Evolutionary conservation across 2,797 vertebrate species (phyloP).

Genomic region (Dicrostonyx torquatus): DNA sequence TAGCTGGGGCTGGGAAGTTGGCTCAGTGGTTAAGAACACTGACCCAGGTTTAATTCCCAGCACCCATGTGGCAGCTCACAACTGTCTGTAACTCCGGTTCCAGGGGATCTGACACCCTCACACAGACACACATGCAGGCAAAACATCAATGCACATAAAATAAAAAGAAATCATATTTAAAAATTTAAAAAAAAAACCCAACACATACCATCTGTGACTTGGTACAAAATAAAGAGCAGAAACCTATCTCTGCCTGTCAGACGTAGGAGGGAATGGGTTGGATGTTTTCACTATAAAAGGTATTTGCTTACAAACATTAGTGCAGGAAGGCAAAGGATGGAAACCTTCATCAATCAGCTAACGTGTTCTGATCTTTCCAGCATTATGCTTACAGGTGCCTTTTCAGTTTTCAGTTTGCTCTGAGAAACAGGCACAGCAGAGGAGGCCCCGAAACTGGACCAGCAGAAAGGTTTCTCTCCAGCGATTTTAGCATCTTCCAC

Average conservation of each 20-base stretch:
- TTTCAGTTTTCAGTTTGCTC: constrained; percentile 28
- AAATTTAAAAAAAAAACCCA: neutral
- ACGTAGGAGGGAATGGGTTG: neutral
- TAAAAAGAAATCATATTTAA: neutral
- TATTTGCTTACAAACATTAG: constrained; percentile 4
- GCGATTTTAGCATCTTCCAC: neutral
- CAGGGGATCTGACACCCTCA: neutral
- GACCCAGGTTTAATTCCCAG: neutral
- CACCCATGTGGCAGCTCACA: neutral
- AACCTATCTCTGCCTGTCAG: neutral
- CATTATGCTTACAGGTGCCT: neutral
- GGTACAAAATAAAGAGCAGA: neutral
- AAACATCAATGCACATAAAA: neutral
- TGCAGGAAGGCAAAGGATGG: neutral
- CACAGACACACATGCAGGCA: neutral
- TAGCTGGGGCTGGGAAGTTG: neutral
- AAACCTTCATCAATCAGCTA: constrained; percentile 28
- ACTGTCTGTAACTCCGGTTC: neutral
- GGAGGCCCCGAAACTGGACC: constrained; percentile 35
- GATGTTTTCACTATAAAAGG: neutral
- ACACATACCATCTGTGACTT: neutral
- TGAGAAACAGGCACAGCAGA: neutral
- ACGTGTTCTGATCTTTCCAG: constrained; percentile 37
- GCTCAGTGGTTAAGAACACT: neutral
- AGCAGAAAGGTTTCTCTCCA: constrained; percentile 25